Base-by-base conservation (phyloP, 2,113 vertebrate species). In the Apteryx owenii region DNA sequence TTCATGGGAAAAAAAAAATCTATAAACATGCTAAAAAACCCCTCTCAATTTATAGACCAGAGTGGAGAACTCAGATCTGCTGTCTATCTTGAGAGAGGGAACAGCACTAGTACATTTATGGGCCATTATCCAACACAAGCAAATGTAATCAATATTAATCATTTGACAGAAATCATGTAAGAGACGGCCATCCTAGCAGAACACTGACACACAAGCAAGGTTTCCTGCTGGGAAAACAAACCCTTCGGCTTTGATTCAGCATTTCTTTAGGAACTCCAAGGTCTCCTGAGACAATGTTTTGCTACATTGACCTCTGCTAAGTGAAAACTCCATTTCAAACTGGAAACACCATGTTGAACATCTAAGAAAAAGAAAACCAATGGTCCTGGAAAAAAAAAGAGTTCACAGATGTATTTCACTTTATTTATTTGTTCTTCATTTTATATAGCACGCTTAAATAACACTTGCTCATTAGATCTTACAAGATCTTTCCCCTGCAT, bases 361-460 rank as follows among this genome's bases (percentile, higher is more conserved):
- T 38, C 3, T 29, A 48, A 44, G 14, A 82, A 94, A 90, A 85
- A 8, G 75, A 62, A 26, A 40, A 69, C 5, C 15, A 9, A 36
- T 20, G 18, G 12, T 46, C 33, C 26, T 6, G 5, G 5, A 38
- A 50, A 3, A 3, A 18, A 58, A 28, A 12, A 33, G 13, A 15
- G 26, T 10, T 15, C 76, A 71, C 50, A 86, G 20, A 19, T 65
- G 10, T 38, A 15, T 88, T 91, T 93, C 17, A 88, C 26, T 94
- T 87, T 38, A 56, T 93, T 94, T 93, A 83, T 89, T 96, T 92
- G 70, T 93, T 97, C 96, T 97, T 95, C 70, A 40, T 70, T 95
- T 96, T 85, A 93, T 54, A 89, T 83, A 98, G 94, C 88, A 88
- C 60, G 94, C 82, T 71, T 91, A 75, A 56, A 81, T 78, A 53